phyloP scores from a whole-genome alignment of 2,797 vertebrate species.

The Choloepus didactylus region DNA sequence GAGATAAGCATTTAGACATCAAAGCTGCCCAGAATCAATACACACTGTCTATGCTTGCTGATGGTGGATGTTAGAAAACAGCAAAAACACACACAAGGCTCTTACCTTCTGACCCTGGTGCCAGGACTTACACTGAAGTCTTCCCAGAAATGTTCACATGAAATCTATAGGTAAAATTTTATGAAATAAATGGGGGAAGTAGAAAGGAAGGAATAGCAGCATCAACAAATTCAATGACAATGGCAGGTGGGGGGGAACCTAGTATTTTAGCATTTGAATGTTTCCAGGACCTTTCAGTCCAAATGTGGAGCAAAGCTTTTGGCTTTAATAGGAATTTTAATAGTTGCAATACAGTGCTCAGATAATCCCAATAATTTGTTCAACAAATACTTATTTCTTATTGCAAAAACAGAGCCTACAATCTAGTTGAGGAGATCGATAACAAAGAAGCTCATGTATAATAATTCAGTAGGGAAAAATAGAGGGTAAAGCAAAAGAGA shows the following conservation, averaged over 20 bases:
- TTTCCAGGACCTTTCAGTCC: background rate
- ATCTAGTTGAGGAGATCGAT: background rate
- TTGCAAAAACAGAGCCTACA: background rate
- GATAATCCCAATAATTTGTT: background rate
- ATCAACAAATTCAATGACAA: background rate
- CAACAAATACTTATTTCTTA: conserved; percentile 25
- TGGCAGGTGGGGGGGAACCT: background rate
- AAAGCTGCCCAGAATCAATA: background rate
- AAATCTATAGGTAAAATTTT: background rate
- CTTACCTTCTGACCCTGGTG: background rate
- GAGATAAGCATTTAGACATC: background rate
- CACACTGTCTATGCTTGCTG: background rate
- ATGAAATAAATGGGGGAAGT: background rate
- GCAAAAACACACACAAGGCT: background rate
- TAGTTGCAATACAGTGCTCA: background rate
- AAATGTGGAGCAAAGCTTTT: background rate
- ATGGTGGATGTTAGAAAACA: background rate
- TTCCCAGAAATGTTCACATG: background rate
- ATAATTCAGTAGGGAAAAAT: background rate
- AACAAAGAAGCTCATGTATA: background rate
- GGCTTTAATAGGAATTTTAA: background rate
- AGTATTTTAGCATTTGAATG: background rate
- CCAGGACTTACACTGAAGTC: background rate
- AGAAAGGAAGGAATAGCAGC: background rate
- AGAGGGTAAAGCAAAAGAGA: background rate